phyloP scores from a whole-genome alignment of 2,113 vertebrate genomes.

The Merops nubicus region DNA sequence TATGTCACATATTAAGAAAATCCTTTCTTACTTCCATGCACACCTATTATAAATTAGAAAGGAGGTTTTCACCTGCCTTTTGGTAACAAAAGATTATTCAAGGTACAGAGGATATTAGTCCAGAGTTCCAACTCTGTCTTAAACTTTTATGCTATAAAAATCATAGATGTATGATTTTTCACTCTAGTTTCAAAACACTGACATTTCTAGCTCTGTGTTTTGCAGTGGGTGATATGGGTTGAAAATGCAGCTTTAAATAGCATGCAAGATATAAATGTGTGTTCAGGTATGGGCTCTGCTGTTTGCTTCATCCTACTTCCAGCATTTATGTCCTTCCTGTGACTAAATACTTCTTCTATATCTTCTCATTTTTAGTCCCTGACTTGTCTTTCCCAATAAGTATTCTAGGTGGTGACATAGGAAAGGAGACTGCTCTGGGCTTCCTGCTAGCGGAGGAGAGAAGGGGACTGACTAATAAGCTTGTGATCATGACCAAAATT shows the following conservation, averaged over 20 bases:
- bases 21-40: background rate
- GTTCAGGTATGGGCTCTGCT: background rate
- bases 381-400: background rate
- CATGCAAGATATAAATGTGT: accelerated
- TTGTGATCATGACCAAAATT: background rate
- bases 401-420: background rate
- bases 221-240: accelerated
- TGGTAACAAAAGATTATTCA: background rate
- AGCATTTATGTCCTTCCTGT: background rate
- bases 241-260: background rate
- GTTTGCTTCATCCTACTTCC: background rate
- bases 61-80: accelerated
- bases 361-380: background rate
- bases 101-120: background rate
- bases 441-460: background rate
- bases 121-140: background rate
- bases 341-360: background rate
- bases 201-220: background rate
- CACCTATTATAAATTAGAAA: background rate
- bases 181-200: background rate
- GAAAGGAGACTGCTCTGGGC: background rate
- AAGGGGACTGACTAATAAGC: background rate
- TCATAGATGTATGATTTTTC: background rate
- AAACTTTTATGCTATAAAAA: background rate
- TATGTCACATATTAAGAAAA: background rate